Conservation (phyloP, 2,113 vertebrate genomes). For the Mirza zaza region DNA sequence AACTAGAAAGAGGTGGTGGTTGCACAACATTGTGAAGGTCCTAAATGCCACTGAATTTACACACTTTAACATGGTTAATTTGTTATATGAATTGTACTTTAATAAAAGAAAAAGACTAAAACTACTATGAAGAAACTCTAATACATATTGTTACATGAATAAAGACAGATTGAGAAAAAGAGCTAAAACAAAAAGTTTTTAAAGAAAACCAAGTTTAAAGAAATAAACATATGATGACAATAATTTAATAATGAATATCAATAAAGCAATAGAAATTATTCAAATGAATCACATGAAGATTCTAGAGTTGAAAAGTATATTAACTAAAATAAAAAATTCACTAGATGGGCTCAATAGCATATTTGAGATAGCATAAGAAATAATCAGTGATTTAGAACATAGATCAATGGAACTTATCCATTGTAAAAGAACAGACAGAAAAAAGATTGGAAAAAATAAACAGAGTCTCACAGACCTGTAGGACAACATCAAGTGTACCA, state of each 20-base stretch:
- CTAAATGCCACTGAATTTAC: background rate
- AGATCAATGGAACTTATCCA: background rate
- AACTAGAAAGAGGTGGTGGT: background rate
- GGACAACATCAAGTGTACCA: background rate
- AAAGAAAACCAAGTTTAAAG: background rate
- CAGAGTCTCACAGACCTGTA: background rate
- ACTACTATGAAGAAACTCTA: background rate
- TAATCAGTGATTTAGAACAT: background rate
- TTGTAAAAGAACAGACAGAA: background rate
- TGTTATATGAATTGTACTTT: background rate
- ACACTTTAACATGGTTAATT: background rate
- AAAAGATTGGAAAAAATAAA: background rate
- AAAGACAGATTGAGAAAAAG: background rate
- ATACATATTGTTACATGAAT: background rate
- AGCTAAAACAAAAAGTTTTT: background rate
- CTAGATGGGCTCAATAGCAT: background rate
- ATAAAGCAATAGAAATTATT: background rate
- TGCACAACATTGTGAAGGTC: background rate
- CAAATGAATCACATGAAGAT: background rate
- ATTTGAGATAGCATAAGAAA: background rate
- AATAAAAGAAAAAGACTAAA: background rate
- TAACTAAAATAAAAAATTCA: background rate
- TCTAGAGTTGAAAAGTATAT: background rate
- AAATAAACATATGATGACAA: background rate
- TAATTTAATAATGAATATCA: background rate